Evolutionary conservation across 2,888 invertebrate species (phyloP), one percentile per base, ranked within the genome.

Genomic region (Eupithecia exiguata): DNA sequence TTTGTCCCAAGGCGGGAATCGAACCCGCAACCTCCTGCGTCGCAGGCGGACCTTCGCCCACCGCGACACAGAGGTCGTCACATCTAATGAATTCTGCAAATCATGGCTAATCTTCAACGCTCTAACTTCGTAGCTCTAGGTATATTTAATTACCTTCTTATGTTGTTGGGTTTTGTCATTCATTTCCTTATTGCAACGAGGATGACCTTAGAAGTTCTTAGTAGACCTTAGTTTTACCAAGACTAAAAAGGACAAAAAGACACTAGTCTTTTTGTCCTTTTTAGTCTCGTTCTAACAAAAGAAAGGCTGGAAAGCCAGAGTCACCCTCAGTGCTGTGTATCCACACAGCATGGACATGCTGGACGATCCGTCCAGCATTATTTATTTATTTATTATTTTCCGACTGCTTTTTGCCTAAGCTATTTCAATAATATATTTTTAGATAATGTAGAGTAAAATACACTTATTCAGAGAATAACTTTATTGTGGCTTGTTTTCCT

Each of bases 381-480:
- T 30, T 30, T 30, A 30, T 30, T 30, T 30, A 30, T 30, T 30
- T 30, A 30, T 30, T 3, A 30, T 30, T 30, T 30, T 30, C 30
- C 4, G 30, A 30, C 30, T 30, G 1, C n/a, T n/a, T n/a, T n/a
- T n/a, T n/a, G n/a, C n/a, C 30, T 30, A 30, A 30, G 30, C 30
- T 30, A 30, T 30, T 4, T 30, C 30, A 30, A 30, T 30, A 30
- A 30, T 30, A 30, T 30, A 30, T 30, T 30, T 30, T 30, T 30
- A 30, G 30, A 30, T 30, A 1, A 30, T 30, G 30, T 30, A 30
- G 30, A 4, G 30, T 30, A 30, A 30, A 30, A 30, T 30, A n/a
- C n/a, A n/a, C n/a, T n/a, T n/a, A n/a, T 38, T 63, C 63, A 35
- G n/a, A 63, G 63, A 63, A 38, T n/a, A 36, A n/a, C 36, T 65